Evolutionary conservation across 2,797 vertebrate genomes (phyloP).

Genomic region (Pipistrellus pipistrellus): DNA sequence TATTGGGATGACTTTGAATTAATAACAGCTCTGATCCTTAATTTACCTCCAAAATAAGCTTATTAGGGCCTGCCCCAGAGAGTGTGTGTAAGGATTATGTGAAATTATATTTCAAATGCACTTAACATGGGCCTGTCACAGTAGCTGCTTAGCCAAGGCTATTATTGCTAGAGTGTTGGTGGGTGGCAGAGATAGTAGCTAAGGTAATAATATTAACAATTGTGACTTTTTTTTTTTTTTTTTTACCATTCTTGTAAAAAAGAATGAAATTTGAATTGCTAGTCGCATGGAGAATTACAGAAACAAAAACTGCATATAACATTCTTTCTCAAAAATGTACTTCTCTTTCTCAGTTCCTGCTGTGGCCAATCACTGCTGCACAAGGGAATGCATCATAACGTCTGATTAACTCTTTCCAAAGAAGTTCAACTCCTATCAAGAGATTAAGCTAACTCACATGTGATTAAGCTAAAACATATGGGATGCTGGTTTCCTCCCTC

Average conservation of each 20-base stretch:
- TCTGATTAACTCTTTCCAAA: slow-evolving; percentile 72
- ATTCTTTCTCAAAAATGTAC: neutral
- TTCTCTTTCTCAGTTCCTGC: neutral
- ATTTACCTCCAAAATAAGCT: neutral
- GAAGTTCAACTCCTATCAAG: slow-evolving; percentile 68
- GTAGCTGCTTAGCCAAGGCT: neutral
- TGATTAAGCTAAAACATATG: slow-evolving; percentile 70
- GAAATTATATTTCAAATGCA: neutral
- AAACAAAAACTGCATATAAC: neutral
- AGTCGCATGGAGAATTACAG: neutral
- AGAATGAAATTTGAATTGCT: neutral
- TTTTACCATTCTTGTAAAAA: neutral
- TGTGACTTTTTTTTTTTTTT: neutral
- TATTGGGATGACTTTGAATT: neutral
- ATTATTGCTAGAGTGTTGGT: neutral
- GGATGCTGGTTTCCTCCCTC: slow-evolving; percentile 74
- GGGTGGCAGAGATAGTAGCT: neutral
- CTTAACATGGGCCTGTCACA: neutral
- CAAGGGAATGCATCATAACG: neutral
- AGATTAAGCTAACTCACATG: slow-evolving; percentile 75
- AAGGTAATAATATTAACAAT: neutral
- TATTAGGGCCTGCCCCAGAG: neutral
- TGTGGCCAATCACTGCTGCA: neutral
- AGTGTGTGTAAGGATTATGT: neutral
- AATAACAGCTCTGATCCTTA: neutral